A percentile compares a stretch with the other conserved stretches of the same genome.
These are phyloP conservation scores for Pseudolaguvia tuberculata DNA, from an alignment of 2,113 vertebrate genomes.

Conservation along the genomic window DNA sequence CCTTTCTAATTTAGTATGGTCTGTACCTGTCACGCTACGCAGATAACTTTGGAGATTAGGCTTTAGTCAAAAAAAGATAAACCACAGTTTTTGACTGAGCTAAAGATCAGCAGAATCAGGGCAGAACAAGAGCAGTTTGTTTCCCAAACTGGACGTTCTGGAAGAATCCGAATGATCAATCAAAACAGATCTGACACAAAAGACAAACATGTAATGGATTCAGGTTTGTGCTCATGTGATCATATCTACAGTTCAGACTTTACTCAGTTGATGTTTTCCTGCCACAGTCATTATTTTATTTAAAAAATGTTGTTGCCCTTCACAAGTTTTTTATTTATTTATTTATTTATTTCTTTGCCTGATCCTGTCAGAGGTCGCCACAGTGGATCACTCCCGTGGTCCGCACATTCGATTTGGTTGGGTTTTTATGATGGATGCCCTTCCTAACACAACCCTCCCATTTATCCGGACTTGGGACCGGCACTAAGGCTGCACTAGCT, in stretches of 20 bases:
- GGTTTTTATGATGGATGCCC: no score
- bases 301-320: no score
- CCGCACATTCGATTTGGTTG: no score
- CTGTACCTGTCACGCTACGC: conserved; percentile 32
- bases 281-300: neutral
- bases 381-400: no score
- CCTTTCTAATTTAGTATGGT: conserved; percentile 27
- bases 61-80: conserved; percentile 6
- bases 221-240: neutral
- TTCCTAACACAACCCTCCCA: no score
- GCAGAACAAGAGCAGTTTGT: neutral
- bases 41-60: conserved; percentile 10
- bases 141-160: neutral
- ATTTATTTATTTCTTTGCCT: no score
- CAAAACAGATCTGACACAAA: neutral
- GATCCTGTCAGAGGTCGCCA: no score
- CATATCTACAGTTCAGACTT: neutral
- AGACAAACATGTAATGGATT: neutral
- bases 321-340: no score
- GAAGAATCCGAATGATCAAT: neutral
- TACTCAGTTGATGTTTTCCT: neutral
- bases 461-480: no score
- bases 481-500: no score
- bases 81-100: neutral
- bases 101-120: neutral